Conservation (phyloP, 2,888 invertebrate species). For the Autographa pulchrina region DNA sequence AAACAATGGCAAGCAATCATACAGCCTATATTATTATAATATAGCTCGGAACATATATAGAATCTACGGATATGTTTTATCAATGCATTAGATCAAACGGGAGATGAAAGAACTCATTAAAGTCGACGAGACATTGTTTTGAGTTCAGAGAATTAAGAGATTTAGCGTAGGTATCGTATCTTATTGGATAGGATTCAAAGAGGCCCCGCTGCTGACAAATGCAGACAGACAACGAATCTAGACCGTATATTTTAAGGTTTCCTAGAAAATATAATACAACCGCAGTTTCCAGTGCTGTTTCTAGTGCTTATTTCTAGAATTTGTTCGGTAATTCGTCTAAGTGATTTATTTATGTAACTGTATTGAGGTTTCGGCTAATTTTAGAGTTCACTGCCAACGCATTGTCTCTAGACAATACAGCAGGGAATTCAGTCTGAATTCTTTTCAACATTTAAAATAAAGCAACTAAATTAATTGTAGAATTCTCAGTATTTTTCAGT, state of each 20-base stretch:
- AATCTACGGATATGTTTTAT: constrained; percentile 36
- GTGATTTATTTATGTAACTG: constrained; percentile 56
- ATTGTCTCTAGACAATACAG: constrained; percentile 28
- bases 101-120: constrained; percentile 64
- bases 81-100: constrained; percentile 45
- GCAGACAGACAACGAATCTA: constrained; percentile 65
- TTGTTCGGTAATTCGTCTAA: constrained; percentile 64
- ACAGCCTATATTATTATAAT: constrained; percentile 21
- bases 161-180: constrained; percentile 61
- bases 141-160: constrained; percentile 50
- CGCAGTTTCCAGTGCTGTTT: constrained; percentile 32
- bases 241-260: constrained; percentile 75
- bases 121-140: constrained; percentile 53
- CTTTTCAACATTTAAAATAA: background rate
- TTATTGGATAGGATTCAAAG: constrained; percentile 73
- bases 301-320: constrained; percentile 55
- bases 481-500: background rate
- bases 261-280: constrained; percentile 61
- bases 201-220: constrained; percentile 65
- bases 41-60: constrained; percentile 21
- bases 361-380: constrained; percentile 25
- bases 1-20: constrained; percentile 30
- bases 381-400: constrained; percentile 42
- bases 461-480: background rate
- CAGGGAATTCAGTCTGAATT: background rate